These are phyloP conservation scores for Parus major DNA, from an alignment of 2,113 vertebrate genomes.

Conservation along the genomic window DNA sequence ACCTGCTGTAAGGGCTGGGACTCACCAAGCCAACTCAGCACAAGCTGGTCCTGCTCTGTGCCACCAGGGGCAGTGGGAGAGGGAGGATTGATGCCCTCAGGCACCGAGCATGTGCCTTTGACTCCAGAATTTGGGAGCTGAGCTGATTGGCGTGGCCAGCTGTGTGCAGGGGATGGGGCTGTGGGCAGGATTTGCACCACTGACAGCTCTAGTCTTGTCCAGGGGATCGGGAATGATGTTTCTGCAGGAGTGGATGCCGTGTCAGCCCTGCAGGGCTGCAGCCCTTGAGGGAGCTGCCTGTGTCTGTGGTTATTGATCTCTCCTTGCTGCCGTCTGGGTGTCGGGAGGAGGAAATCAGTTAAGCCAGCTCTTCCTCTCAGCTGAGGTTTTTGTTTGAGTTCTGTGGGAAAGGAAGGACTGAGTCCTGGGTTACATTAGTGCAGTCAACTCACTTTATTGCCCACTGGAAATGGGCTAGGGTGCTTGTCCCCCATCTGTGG, in stretches of 20 bases:
- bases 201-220: not conserved
- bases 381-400: not conserved
- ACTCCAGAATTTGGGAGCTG: accelerated
- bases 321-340: not conserved
- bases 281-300: not conserved
- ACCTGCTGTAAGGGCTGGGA: accelerated
- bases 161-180: not conserved
- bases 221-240: accelerated
- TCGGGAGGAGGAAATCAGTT: not conserved
- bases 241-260: not conserved
- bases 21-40: not conserved
- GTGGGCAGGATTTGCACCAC: not conserved
- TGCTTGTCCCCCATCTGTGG: not conserved
- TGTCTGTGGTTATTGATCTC: not conserved
- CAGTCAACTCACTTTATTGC: not conserved
- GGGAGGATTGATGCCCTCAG: not conserved
- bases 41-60: not conserved
- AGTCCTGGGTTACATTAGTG: not conserved
- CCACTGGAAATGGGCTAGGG: not conserved
- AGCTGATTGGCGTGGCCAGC: accelerated
- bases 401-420: not conserved
- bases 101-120: not conserved
- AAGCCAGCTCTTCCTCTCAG: not conserved
- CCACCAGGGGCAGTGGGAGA: not conserved
- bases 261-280: not conserved